phyloP scores from a whole-genome alignment of 2,113 vertebrate species.

The Psilopsiagon aymara region DNA sequence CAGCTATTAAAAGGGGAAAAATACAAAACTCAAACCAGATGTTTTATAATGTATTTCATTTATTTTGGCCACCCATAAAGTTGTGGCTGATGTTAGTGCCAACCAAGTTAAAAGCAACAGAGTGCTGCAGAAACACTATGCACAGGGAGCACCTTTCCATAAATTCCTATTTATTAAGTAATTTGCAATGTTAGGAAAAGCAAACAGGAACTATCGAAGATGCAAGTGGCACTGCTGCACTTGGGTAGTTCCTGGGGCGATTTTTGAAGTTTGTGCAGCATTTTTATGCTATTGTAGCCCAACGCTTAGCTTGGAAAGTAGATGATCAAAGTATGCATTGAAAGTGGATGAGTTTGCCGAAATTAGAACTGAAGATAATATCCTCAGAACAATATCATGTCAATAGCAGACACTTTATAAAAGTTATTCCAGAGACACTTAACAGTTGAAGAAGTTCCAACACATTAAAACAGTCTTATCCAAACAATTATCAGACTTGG shows the following conservation, averaged over 20 bases:
- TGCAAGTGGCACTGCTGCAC: neutral
- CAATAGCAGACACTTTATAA: neutral
- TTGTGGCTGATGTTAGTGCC: constrained; percentile 36
- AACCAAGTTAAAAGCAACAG: constrained; percentile 37
- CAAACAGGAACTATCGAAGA: neutral
- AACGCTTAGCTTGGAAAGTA: neutral
- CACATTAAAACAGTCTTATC: neutral
- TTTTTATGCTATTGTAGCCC: neutral
- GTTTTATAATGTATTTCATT: constrained; percentile 52
- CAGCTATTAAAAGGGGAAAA: constrained; percentile 9
- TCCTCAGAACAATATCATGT: neutral
- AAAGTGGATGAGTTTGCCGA: neutral
- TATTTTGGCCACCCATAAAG: constrained; percentile 48
- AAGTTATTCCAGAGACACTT: neutral
- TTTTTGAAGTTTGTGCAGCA: constrained; percentile 6
- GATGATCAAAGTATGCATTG: neutral
- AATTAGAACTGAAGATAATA: neutral
- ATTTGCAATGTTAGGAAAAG: neutral
- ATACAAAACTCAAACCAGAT: constrained; percentile 20
- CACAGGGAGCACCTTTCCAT: neutral
- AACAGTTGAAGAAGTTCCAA: neutral
- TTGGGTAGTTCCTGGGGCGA: neutral
- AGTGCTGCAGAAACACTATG: neutral
- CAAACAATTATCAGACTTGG: neutral
- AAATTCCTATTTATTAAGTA: neutral